phyloP scores from a whole-genome alignment of 2,113 vertebrate genomes.

The Phylloscopus trochilus region DNA sequence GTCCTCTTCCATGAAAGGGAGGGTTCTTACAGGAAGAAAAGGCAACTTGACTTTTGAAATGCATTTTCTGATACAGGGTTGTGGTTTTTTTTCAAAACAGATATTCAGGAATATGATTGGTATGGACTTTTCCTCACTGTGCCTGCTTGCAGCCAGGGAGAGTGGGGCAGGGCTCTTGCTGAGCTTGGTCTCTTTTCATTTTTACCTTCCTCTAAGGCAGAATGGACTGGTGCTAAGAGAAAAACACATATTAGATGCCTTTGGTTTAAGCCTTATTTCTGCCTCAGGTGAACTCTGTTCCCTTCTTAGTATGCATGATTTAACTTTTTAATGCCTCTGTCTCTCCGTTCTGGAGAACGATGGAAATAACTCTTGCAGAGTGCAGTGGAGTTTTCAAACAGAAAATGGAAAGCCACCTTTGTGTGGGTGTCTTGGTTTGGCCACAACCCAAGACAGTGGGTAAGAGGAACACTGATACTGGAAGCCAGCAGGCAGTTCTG shows the following conservation, averaged over 20 bases:
- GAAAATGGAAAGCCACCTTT: neutral
- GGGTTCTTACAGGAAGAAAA: neutral
- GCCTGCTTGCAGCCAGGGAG: neutral
- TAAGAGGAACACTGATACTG: neutral
- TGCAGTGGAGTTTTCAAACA: neutral
- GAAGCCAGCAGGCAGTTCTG: neutral
- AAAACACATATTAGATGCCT: neutral
- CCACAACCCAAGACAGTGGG: too few species aligned
- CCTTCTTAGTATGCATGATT: conserved; percentile 25
- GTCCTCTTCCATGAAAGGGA: neutral
- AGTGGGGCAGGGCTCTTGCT: neutral
- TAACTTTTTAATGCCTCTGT: conserved; percentile 33
- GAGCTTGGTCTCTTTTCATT: neutral
- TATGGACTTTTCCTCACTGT: neutral
- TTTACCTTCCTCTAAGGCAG: neutral
- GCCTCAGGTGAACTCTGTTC: conserved; percentile 23
- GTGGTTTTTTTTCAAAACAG: neutral
- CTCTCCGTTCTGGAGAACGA: neutral
- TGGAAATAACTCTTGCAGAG: neutral
- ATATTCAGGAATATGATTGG: neutral
- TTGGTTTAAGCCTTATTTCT: conserved; percentile 21
- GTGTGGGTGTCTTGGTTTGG: too few species aligned
- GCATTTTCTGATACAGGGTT: neutral
- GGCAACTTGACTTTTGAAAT: neutral
- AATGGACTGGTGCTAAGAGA: neutral